Conservation (phyloP, 2,113 vertebrate species). For the Pelusios castaneus region DNA sequence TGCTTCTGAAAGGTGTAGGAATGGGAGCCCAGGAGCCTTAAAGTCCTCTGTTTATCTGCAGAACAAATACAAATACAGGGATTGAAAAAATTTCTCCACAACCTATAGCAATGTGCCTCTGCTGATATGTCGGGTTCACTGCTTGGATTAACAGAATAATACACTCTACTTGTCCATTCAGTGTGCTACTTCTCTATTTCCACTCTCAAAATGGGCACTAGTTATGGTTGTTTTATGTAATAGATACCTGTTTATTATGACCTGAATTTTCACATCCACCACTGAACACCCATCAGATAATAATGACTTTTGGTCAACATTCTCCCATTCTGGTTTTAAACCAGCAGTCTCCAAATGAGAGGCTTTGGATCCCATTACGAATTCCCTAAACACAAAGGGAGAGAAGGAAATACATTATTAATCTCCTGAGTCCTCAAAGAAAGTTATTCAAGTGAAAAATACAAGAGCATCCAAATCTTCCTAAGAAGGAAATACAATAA, state of each 20-base stretch:
- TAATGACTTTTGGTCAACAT: not conserved
- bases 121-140: not conserved
- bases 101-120: accelerated
- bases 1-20: not conserved
- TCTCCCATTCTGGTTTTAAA: not conserved
- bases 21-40: accelerated
- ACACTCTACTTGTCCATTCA: not conserved
- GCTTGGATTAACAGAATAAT: not conserved
- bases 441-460: not conserved
- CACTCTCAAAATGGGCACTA: not conserved
- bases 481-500: not conserved
- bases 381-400: not conserved
- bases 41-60: not conserved
- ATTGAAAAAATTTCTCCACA: accelerated
- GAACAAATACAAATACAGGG: accelerated
- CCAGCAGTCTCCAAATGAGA: not conserved
- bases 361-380: not conserved
- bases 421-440: accelerated
- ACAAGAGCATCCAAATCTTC: not conserved
- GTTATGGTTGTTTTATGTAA: not conserved
- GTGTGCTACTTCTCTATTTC: not conserved
- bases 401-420: not conserved
- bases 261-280: not conserved
- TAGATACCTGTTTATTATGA: not conserved
- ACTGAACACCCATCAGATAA: accelerated